A percentile compares a stretch with the other conserved stretches of the same genome.
phyloP scores from a whole-genome alignment of 2,888 invertebrate species.

The Synergus japonicus region DNA sequence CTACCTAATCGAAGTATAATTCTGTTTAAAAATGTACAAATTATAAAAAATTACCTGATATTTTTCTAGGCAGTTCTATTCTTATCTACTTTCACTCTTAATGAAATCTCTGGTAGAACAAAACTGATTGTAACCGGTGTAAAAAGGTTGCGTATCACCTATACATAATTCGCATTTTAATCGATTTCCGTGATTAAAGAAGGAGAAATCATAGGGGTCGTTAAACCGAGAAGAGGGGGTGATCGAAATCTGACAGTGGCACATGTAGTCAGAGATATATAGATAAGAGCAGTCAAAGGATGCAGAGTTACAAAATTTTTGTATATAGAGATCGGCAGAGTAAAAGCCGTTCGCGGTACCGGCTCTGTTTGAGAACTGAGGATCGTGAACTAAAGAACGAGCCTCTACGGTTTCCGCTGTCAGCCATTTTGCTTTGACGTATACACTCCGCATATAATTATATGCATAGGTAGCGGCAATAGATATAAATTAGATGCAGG shows the following conservation, averaged over 20 bases:
- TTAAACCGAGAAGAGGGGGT: slow-evolving; percentile 4
- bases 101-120: slow-evolving; percentile 14
- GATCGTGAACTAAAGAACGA: slow-evolving; percentile 48
- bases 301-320: background rate
- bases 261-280: background rate
- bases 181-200: background rate
- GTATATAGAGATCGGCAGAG: background rate
- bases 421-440: slow-evolving; percentile 32
- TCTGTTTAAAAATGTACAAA: background rate
- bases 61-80: background rate
- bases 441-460: slow-evolving; percentile 21
- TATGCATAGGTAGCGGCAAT: slow-evolving; percentile 33
- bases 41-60: background rate
- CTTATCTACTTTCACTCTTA: background rate
- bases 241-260: background rate
- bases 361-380: slow-evolving; percentile 43
- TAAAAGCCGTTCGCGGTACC: slow-evolving; percentile 42
- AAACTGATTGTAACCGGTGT: slow-evolving; percentile 5
- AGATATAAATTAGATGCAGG: slow-evolving; percentile 26
- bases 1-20: background rate
- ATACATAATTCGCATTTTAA: slow-evolving; percentile 30
- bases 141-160: slow-evolving; percentile 33
- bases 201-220: slow-evolving; percentile 9
- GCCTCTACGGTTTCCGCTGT: slow-evolving; percentile 42
- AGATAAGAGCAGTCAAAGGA: background rate